phyloP scores from a whole-genome alignment of 2,113 vertebrate genomes.

The Nesoenas mayeri region DNA sequence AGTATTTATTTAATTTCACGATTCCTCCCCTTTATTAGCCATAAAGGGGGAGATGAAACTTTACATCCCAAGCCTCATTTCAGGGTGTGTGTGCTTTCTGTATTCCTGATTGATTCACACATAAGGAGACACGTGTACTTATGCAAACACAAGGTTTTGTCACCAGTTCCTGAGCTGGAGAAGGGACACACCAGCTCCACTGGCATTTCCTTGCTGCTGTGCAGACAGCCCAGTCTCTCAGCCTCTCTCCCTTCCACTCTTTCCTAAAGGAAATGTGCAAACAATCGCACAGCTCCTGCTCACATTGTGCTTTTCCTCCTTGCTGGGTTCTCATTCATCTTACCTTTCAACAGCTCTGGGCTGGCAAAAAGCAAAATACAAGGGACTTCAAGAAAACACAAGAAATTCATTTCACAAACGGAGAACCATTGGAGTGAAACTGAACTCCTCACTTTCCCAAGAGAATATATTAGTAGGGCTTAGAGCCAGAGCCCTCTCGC shows the following conservation, averaged over 20 bases:
- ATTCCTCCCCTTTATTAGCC: conserved; percentile 9
- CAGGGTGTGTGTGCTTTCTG: neutral
- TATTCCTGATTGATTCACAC: conserved; percentile 3
- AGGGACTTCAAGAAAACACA: neutral
- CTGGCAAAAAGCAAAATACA: neutral
- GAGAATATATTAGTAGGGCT: neutral
- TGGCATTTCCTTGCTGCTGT: neutral
- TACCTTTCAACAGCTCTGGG: neutral
- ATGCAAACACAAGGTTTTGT: neutral
- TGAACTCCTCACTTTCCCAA: neutral
- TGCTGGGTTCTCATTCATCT: neutral
- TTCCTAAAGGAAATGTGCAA: neutral
- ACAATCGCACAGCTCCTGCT: neutral
- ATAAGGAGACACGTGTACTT: neutral
- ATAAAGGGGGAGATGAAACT: conserved; percentile 27
- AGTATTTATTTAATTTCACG: neutral
- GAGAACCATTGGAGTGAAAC: neutral
- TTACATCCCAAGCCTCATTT: conserved; percentile 51
- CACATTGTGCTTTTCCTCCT: neutral
- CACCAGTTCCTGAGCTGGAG: neutral
- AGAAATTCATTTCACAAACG: neutral
- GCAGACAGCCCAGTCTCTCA: neutral
- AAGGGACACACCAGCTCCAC: neutral
- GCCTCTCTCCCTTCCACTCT: neutral
- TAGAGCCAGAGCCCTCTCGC: neutral